Base-by-base conservation (phyloP, 2,113 vertebrate species). In the Dipodomys stephensi region DNA sequence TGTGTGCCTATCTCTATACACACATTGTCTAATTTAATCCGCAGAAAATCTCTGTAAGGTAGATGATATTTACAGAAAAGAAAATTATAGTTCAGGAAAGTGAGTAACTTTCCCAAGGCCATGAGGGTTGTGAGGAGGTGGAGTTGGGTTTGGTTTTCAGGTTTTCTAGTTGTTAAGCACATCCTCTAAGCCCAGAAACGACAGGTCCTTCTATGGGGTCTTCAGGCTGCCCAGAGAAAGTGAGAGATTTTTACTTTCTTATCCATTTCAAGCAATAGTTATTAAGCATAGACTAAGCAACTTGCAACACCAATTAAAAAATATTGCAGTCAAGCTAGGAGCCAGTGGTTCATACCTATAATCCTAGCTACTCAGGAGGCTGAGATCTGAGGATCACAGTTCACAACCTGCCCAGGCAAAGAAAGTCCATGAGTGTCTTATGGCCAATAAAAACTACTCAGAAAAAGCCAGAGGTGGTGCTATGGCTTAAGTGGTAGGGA, bases 1-100 rank as follows among this genome's bases (percentile, higher is more conserved):
- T 87, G 7, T 73, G 71, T 77, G 62, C 88, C 76, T 35, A 16
- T 46, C 78, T 94, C 84, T 57, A 4, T 39, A 69, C 25, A 82
- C 67, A 65, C 90, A 88, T 86, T 96, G 92, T 96, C 90, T 95
- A 84, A 96, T 94, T 83, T 82, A 69, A 77, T 92, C 90, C 39
- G n/a, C 82, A 92, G 96, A 95, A 97, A 95, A 97, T 96, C 92
- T 88, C 82, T 88, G 90, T 83, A 93, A 96, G 86, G 92, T 96
- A 95, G 93, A 95, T 3, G 28, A 86, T 88, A 83, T 97, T 97
- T 97, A 97, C 90, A 83, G 88, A 93, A 96, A 85, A 83, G 90
- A 97, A 97, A 97, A 97, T 95, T 80, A 95, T 25, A 96, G 96
- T 84, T 92, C 82, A 90, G 79, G 53, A 79, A 95, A 90, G 78